Conservation (phyloP, 2,888 invertebrate species). For the Abrostola tripartita region DNA sequence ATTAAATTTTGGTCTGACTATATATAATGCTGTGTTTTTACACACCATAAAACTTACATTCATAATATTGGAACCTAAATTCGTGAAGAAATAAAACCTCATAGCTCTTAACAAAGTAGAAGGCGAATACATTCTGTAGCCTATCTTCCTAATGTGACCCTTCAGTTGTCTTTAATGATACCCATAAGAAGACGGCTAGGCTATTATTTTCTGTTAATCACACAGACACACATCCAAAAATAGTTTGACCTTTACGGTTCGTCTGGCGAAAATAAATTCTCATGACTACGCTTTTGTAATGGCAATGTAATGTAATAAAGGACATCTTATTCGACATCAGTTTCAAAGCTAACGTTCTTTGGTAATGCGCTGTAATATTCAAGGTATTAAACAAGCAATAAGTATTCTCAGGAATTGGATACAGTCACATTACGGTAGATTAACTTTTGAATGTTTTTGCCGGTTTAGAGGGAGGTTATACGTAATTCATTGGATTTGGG, state of each 20-base stretch:
- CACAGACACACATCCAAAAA: slow-evolving; percentile 4
- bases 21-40: too few relatives aligned
- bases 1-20: too few relatives aligned
- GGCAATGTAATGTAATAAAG: slow-evolving; percentile 21
- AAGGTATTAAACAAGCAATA: slow-evolving; percentile 36
- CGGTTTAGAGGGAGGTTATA: slow-evolving; percentile 31
- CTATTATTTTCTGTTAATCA: background rate
- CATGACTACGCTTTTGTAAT: slow-evolving; percentile 14
- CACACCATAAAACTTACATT: too few relatives aligned
- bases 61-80: too few relatives aligned
- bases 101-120: too few relatives aligned
- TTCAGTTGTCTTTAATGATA: background rate
- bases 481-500: slow-evolving; percentile 53
- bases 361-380: slow-evolving; percentile 25
- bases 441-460: slow-evolving; percentile 45
- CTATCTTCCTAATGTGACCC: background rate
- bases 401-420: slow-evolving; percentile 29
- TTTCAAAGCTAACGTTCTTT: slow-evolving; percentile 21
- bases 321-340: slow-evolving; percentile 23
- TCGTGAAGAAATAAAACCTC: background rate
- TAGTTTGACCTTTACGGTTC: slow-evolving; percentile 23
- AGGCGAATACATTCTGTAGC: too few relatives aligned
- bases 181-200: background rate
- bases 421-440: slow-evolving; percentile 31
- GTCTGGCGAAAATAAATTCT: slow-evolving; percentile 29